These are phyloP conservation scores for Caenorhabditis auriculariae DNA, from an alignment of 2,888 invertebrate genomes.

Conservation along the genomic window DNA sequence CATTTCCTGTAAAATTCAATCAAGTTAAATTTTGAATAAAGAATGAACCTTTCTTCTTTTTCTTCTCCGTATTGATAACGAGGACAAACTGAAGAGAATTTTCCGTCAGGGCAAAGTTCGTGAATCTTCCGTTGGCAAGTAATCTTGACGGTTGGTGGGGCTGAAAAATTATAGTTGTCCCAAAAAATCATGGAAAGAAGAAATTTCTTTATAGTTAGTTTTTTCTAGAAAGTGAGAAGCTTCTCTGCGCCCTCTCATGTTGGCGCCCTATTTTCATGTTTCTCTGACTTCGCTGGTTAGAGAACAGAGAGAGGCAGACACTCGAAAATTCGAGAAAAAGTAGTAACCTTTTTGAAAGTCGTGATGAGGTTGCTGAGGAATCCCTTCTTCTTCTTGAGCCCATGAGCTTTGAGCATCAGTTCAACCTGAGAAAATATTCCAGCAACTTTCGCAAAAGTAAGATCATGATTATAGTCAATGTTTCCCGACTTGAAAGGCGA, in stretches of 20 bases:
- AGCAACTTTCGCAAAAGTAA: too few relatives aligned
- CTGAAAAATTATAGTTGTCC: slow-evolving; percentile 19
- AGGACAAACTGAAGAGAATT: slow-evolving; percentile 46
- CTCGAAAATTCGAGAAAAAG: neutral
- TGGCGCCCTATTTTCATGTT: too few relatives aligned
- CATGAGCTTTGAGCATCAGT: slow-evolving; percentile 57
- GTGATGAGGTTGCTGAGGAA: slow-evolving; percentile 45
- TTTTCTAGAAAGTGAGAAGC: too few relatives aligned
- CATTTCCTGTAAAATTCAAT: slow-evolving; percentile 29
- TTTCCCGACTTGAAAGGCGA: too few relatives aligned
- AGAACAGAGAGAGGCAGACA: neutral
- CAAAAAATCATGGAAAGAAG: neutral
- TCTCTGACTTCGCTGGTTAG: too few relatives aligned
- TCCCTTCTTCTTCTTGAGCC: slow-evolving; percentile 52
- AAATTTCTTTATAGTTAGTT: too few relatives aligned
- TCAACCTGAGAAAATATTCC: slow-evolving; percentile 34
- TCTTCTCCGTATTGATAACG: slow-evolving; percentile 52
- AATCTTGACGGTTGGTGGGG: slow-evolving; percentile 58
- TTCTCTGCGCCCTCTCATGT: too few relatives aligned
- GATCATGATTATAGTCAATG: too few relatives aligned
- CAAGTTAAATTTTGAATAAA: neutral
- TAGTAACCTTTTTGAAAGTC: slow-evolving; percentile 51
- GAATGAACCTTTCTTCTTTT: slow-evolving; percentile 41
- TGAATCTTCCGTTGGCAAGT: slow-evolving; percentile 57
- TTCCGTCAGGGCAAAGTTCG: slow-evolving; percentile 48